These are phyloP conservation scores for Otolemur garnettii DNA, from an alignment of 2,113 vertebrate species.

Conservation along the genomic window DNA sequence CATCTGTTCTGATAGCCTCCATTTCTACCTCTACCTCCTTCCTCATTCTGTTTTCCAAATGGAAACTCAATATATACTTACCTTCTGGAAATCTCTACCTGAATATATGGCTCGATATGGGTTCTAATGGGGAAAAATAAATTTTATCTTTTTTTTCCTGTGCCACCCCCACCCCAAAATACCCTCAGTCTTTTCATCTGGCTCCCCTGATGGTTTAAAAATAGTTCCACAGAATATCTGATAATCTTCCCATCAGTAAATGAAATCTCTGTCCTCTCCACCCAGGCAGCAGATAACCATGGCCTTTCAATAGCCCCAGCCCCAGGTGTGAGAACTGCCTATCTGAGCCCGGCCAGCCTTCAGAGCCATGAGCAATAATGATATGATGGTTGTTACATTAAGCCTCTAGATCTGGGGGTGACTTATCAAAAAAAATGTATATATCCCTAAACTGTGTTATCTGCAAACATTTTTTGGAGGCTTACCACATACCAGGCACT, in stretches of 20 bases:
- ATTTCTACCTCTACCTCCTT: not conserved
- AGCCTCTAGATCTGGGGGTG: not conserved
- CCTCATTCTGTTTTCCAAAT: not conserved
- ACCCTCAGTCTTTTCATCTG: not conserved
- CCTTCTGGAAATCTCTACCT: not conserved
- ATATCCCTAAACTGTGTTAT: not conserved
- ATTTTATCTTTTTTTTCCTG: not conserved
- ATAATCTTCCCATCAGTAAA: not conserved
- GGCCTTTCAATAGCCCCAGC: not conserved
- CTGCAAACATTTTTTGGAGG: not conserved
- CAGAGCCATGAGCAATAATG: not conserved
- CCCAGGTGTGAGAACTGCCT: not conserved
- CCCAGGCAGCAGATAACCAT: not conserved
- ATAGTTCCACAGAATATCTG: not conserved
- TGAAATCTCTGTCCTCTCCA: not conserved
- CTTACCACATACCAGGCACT: not conserved
- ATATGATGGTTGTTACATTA: constrained; percentile 31
- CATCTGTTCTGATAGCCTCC: not conserved
- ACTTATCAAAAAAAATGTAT: not conserved
- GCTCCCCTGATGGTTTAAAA: not conserved
- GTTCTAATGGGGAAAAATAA: not conserved
- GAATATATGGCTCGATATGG: not conserved
- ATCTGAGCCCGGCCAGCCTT: not conserved
- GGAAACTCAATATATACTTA: not conserved
- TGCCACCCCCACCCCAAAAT: not conserved